These are phyloP conservation scores for Hucho hucho DNA, from an alignment of 2,113 vertebrate species.

Conservation along the genomic window DNA sequence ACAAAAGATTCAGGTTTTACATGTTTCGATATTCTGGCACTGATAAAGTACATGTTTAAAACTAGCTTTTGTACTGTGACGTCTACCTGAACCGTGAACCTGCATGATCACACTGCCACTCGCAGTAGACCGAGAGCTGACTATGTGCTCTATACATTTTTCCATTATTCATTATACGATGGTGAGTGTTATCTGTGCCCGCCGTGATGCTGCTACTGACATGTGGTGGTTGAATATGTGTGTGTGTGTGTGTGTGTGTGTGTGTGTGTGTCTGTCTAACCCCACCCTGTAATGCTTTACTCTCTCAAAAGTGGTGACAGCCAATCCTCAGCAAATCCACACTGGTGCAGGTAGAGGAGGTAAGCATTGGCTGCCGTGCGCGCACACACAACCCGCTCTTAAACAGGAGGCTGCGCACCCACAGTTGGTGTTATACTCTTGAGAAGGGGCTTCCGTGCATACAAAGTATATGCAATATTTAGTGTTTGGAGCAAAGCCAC, in stretches of 20 bases:
- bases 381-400: neutral
- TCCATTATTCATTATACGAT: neutral
- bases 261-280: constrained; percentile 9
- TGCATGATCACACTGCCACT: constrained; percentile 17
- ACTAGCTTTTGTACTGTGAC: neutral
- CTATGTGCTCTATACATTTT: neutral
- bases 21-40: too few species aligned
- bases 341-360: constrained; percentile 38
- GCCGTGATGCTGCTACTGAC: neutral
- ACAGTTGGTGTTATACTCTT: neutral
- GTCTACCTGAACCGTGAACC: constrained; percentile 7
- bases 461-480: neutral
- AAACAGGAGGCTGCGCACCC: neutral
- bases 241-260: too few species aligned
- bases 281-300: constrained; percentile 38
- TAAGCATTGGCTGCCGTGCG: constrained; percentile 26
- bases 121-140: neutral
- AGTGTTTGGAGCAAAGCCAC: neutral
- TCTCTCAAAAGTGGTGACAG: constrained; percentile 34
- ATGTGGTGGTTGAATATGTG: constrained; percentile 3
- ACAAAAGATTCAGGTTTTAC: too few species aligned
- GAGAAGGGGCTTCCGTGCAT: neutral
- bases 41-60: neutral
- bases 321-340: constrained; percentile 37
- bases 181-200: neutral